A percentile compares a stretch with the other conserved stretches of the same genome.
Conservation (phyloP, 2,888 invertebrate species). For the Blomia tropicalis region DNA sequence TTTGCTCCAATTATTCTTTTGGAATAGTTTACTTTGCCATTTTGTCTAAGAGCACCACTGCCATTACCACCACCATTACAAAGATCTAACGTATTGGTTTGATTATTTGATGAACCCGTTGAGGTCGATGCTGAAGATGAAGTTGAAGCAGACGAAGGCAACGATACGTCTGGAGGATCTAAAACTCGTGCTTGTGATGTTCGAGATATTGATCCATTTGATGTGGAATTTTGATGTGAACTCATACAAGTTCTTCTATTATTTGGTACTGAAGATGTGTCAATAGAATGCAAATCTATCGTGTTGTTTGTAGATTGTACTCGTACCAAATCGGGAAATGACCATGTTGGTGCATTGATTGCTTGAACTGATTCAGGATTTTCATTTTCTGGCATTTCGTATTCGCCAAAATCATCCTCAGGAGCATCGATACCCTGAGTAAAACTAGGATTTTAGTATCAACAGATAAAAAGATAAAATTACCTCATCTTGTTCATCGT, state of each 20-base stretch:
- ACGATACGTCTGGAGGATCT: slow-evolving; percentile 21
- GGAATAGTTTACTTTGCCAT: too few relatives aligned
- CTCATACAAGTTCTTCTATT: background rate
- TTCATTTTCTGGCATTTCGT: slow-evolving; percentile 18
- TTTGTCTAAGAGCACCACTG: too few relatives aligned
- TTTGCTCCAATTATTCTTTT: too few relatives aligned
- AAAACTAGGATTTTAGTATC: background rate
- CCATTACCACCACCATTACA: background rate
- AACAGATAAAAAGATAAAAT: background rate
- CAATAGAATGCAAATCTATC: background rate
- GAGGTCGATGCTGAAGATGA: background rate
- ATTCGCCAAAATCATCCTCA: slow-evolving; percentile 23
- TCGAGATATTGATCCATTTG: background rate
- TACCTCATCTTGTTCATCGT: background rate
- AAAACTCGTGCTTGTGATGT: slow-evolving; percentile 12
- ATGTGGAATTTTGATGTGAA: background rate
- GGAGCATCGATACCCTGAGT: slow-evolving; percentile 14
- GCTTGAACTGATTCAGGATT: slow-evolving; percentile 22
- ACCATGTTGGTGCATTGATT: slow-evolving; percentile 21
- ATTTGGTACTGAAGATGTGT: background rate
- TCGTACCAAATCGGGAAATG: slow-evolving; percentile 15
- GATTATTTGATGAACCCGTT: slow-evolving; percentile 11
- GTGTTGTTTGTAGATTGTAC: slow-evolving; percentile 5
- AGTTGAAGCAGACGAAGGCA: background rate
- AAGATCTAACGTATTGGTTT: slow-evolving; percentile 17